phyloP scores from a whole-genome alignment of 2,797 vertebrate species.

The Sphenodon punctatus region DNA sequence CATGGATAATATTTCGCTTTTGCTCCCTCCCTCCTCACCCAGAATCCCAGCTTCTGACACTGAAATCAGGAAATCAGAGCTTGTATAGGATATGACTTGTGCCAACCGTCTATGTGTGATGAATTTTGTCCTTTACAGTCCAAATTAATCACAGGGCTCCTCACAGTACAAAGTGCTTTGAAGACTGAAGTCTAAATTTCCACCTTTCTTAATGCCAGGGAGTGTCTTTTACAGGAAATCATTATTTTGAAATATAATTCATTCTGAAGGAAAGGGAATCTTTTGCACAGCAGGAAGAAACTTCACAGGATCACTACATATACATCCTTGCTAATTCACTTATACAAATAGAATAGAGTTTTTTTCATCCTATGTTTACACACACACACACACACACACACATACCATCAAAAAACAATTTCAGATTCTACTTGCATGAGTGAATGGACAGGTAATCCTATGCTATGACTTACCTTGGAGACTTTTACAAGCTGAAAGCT shows the following conservation, averaged over 20 bases:
- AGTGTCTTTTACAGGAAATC: neutral
- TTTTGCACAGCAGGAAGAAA: neutral
- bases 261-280: neutral
- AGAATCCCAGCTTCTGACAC: too few species aligned
- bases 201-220: neutral
- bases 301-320: neutral
- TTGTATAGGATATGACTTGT: too few species aligned
- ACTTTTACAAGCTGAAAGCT: constrained; percentile 67
- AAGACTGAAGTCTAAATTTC: neutral
- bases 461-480: constrained; percentile 61
- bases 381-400: neutral
- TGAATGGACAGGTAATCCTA: constrained; percentile 36
- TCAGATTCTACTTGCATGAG: constrained; percentile 33
- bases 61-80: too few species aligned
- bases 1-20: too few species aligned
- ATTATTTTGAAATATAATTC: constrained; percentile 10
- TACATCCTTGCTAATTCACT: neutral
- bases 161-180: too few species aligned
- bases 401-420: neutral
- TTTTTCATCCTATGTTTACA: neutral
- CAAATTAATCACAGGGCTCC: too few species aligned
- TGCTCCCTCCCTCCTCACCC: too few species aligned
- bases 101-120: too few species aligned
- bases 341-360: neutral
- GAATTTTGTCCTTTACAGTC: too few species aligned